Conservation (phyloP, 2,113 vertebrate genomes). For the Saccopteryx bilineata region DNA sequence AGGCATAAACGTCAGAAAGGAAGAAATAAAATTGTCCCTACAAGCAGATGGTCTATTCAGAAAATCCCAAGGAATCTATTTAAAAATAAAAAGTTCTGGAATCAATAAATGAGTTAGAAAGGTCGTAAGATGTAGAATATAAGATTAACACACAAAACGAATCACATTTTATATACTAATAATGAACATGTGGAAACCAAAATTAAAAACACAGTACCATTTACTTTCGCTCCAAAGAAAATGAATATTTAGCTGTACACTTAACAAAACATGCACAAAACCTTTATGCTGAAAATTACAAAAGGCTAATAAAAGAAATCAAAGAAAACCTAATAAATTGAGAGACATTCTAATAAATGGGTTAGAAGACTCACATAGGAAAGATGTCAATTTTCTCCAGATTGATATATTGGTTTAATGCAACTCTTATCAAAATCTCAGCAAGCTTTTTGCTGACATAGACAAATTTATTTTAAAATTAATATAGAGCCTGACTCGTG, state of each 20-base stretch:
- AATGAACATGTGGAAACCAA: conserved; percentile 11
- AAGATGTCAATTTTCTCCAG: conserved; percentile 22
- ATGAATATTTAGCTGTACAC: neutral
- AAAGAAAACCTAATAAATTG: conserved; percentile 39
- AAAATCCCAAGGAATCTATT: conserved; percentile 9
- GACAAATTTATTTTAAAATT: conserved; percentile 27
- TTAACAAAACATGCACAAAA: neutral
- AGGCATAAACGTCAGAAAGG: neutral
- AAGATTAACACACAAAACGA: neutral
- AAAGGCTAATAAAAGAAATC: conserved; percentile 38
- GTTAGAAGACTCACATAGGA: conserved; percentile 35
- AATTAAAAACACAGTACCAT: conserved; percentile 14
- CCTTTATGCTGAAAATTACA: neutral
- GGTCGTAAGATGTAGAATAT: neutral
- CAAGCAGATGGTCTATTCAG: neutral
- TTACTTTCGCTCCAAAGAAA: conserved; percentile 20
- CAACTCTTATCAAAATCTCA: conserved; percentile 43
- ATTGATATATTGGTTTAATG: neutral
- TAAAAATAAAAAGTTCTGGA: neutral
- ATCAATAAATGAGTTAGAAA: neutral
- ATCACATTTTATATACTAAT: conserved; percentile 7
- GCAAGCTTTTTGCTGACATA: neutral
- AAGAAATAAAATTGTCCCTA: neutral
- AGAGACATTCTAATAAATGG: conserved; percentile 12
- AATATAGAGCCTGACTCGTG: neutral